Conservation (phyloP, 1,140 invertebrate species). For the Panonychus citri region DNA sequence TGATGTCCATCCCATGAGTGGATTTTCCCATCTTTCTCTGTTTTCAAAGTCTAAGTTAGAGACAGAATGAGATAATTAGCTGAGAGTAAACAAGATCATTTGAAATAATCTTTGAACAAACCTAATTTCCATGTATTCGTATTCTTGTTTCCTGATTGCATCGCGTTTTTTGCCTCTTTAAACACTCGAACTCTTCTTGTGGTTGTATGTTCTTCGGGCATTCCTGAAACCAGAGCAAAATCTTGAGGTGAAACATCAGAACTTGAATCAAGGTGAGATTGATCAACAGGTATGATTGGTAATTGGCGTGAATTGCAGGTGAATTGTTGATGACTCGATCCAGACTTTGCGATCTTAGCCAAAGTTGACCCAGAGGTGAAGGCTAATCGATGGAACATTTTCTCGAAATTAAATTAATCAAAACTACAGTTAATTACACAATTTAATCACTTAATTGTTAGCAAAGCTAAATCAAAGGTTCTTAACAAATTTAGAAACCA, state of each 20-base stretch:
- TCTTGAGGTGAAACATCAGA: constrained; percentile 20
- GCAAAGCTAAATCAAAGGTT: no score
- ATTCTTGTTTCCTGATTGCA: constrained; percentile 91
- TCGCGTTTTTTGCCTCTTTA: constrained; percentile 73
- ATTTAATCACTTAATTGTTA: no score
- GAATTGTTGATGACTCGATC: no score
- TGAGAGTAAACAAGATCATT: background rate
- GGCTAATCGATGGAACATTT: no score
- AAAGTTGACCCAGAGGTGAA: no score
- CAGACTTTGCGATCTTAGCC: no score
- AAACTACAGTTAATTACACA: no score
- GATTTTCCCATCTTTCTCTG: constrained; percentile 92
- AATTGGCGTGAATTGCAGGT: no score
- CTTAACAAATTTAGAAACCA: no score
- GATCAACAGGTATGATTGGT: no score
- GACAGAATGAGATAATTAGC: background rate
- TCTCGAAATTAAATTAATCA: no score
- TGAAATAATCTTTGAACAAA: background rate
- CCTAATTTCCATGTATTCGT: constrained; percentile 59
- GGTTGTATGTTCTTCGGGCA: constrained; percentile 70
- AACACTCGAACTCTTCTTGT: constrained; percentile 63
- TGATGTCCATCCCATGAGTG: constrained; percentile 35
- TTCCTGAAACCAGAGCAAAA: constrained; percentile 35
- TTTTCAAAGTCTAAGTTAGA: constrained; percentile 55
- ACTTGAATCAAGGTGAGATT: no score